phyloP scores from a whole-genome alignment of 2,888 invertebrate genomes.

The Macrophya annulata region DNA sequence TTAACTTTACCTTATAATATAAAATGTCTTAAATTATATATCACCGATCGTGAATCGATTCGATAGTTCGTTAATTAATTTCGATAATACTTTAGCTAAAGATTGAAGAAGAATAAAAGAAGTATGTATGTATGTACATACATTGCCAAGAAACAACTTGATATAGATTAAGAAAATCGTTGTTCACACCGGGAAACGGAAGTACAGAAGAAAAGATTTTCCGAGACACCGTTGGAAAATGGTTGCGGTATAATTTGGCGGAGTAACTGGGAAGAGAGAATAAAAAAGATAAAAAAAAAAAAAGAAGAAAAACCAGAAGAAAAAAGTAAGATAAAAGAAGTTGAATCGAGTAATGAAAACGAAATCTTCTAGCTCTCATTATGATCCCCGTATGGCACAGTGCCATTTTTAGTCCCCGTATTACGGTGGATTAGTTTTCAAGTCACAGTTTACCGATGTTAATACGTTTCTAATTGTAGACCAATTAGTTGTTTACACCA shows the following conservation, averaged over 20 bases:
- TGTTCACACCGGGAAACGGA: slow-evolving; percentile 20
- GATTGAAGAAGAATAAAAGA: background rate
- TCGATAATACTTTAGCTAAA: background rate
- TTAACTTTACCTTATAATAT: background rate
- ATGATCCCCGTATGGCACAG: background rate
- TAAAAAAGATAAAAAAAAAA: background rate
- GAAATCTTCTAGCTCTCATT: slow-evolving; percentile 14
- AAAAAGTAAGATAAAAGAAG: background rate
- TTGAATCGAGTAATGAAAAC: slow-evolving; percentile 30
- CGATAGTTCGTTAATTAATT: background rate
- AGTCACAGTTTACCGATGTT: background rate
- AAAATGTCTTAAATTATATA: background rate
- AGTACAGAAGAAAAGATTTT: slow-evolving; percentile 3
- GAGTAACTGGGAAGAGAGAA: background rate
- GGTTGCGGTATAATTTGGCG: slow-evolving; percentile 27
- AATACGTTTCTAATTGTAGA: background rate
- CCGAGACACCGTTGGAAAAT: background rate
- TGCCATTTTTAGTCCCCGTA: slow-evolving; percentile 8
- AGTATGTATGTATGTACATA: no score
- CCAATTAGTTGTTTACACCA: background rate
- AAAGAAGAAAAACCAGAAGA: background rate
- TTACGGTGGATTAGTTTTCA: slow-evolving; percentile 6
- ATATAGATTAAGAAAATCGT: slow-evolving; percentile 12
- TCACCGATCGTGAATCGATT: background rate
- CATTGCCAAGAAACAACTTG: background rate